Percentiles rank a stretch among this genome's conserved stretches.
Evolutionary conservation across 2,888 invertebrate genomes (phyloP).

Genomic region (Hylaea fasciaria): DNA sequence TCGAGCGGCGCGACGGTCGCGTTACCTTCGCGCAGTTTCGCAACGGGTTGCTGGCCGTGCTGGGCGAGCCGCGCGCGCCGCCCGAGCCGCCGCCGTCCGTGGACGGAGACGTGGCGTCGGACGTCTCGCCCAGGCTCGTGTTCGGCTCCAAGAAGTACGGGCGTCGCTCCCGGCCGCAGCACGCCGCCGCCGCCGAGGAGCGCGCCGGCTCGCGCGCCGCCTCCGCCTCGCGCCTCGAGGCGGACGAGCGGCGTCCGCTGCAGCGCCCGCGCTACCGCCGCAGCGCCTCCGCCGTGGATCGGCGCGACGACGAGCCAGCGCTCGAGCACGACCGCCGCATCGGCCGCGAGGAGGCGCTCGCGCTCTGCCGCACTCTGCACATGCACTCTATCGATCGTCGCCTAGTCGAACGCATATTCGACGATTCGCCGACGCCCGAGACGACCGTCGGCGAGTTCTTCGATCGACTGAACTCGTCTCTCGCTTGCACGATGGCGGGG

Average conservation of each 20-base stretch:
- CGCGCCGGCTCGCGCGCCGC: constrained; percentile 59
- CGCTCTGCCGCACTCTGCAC: constrained; percentile 68
- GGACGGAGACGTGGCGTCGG: constrained; percentile 86
- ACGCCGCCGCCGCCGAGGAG: constrained; percentile 44
- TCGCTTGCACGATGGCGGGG: constrained; percentile 62
- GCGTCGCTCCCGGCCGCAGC: constrained; percentile 87
- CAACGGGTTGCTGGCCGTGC: constrained; percentile 88
- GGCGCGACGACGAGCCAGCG: constrained; percentile 41
- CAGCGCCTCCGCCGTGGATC: constrained; percentile 67
- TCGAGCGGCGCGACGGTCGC: constrained; percentile 70
- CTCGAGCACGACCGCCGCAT: constrained; percentile 70
- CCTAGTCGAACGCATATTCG: constrained; percentile 69
- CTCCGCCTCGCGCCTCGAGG: constrained; percentile 66
- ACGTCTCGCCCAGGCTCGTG: constrained; percentile 89
- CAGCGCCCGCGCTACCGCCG: constrained; percentile 56
- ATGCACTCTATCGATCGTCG: constrained; percentile 70
- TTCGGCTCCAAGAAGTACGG: constrained; percentile 92
- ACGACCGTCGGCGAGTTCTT: constrained; percentile 80
- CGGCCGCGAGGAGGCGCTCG: constrained; percentile 65
- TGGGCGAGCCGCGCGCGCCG: constrained; percentile 79
- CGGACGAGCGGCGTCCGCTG: constrained; percentile 48
- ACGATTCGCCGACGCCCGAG: constrained; percentile 55
- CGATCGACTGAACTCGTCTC: constrained; percentile 67
- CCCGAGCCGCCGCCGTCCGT: constrained; percentile 54
- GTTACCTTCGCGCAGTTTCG: constrained; percentile 90